Conservation (phyloP, 2,888 invertebrate species). For the Pheosia gnoma region DNA sequence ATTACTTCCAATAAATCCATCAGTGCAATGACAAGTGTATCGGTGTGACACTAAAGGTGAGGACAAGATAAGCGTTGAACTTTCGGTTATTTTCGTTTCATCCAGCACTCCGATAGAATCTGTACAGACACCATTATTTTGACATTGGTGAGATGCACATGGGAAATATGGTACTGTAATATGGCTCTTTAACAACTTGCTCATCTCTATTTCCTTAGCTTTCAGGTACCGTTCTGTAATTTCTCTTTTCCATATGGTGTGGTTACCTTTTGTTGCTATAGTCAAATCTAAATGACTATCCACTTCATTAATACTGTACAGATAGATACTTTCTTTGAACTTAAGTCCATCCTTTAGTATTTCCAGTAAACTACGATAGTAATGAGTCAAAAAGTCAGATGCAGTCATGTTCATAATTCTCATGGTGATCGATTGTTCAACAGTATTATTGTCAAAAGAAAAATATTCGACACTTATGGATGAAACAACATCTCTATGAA, state of each 20-base stretch:
- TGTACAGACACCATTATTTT: conserved; percentile 91
- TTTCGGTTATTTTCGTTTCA: conserved; percentile 90
- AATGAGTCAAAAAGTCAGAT: conserved; percentile 88
- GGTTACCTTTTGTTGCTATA: conserved; percentile 85
- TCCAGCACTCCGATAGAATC: conserved; percentile 88
- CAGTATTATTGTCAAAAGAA: conserved; percentile 90
- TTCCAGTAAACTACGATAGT: conserved; percentile 90
- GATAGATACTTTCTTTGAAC: conserved; percentile 85
- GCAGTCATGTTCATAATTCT: conserved; percentile 90
- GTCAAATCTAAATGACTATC: conserved; percentile 88
- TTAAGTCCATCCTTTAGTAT: conserved; percentile 87
- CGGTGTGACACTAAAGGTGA: conserved; percentile 92
- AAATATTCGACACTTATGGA: conserved; percentile 93
- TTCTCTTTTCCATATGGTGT: conserved; percentile 86
- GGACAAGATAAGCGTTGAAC: conserved; percentile 91
- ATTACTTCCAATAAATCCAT: conserved; percentile 92
- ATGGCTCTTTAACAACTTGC: conserved; percentile 85
- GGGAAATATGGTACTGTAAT: conserved; percentile 90
- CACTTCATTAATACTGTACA: conserved; percentile 90
- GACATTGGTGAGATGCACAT: conserved; percentile 88
- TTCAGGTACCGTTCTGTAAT: conserved; percentile 86
- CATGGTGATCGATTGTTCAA: conserved; percentile 92
- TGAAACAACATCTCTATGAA: conserved; percentile 93
- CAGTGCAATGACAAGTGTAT: conserved; percentile 91
- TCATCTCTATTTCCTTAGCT: conserved; percentile 86